phyloP scores from a whole-genome alignment of 2,113 vertebrate genomes.

The Salvelinus sp. region DNA sequence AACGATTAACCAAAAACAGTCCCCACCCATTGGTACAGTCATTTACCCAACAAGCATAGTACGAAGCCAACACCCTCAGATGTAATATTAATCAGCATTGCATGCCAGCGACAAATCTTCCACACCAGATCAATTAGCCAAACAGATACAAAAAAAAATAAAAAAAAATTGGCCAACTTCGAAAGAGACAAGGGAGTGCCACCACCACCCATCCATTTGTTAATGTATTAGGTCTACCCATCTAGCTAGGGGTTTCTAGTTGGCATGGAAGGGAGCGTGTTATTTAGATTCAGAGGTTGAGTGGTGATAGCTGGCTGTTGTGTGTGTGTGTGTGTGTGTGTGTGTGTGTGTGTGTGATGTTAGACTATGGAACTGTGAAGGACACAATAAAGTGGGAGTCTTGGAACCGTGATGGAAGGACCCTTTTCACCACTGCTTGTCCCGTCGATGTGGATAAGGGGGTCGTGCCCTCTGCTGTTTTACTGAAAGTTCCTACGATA shows the following conservation, averaged over 20 bases:
- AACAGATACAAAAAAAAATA: conserved; percentile 9
- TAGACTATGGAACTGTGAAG: too few relatives aligned
- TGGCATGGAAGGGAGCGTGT: not conserved
- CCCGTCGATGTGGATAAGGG: too few relatives aligned
- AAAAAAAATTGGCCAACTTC: conserved; percentile 8
- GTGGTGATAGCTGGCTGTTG: not conserved
- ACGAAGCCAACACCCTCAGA: not conserved
- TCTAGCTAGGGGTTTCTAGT: not conserved
- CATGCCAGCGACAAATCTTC: not conserved
- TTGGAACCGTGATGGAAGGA: too few relatives aligned
- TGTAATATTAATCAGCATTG: conserved; percentile 11
- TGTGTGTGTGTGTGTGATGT: not conserved
- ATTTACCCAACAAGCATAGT: not conserved
- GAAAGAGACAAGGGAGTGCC: not conserved
- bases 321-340: too few relatives aligned
- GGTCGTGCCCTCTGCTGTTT: too few relatives aligned
- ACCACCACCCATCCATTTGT: not conserved
- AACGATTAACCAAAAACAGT: not conserved
- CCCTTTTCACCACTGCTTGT: too few relatives aligned
- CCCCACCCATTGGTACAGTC: not conserved
- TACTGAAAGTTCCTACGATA: too few relatives aligned
- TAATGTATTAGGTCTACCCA: not conserved
- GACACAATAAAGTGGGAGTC: too few relatives aligned
- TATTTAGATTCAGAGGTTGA: not conserved
- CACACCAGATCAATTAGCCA: not conserved